A percentile compares a stretch with the other conserved stretches of the same genome.
phyloP scores from a whole-genome alignment of 2,113 vertebrate species.

The Rissa tridactyla region DNA sequence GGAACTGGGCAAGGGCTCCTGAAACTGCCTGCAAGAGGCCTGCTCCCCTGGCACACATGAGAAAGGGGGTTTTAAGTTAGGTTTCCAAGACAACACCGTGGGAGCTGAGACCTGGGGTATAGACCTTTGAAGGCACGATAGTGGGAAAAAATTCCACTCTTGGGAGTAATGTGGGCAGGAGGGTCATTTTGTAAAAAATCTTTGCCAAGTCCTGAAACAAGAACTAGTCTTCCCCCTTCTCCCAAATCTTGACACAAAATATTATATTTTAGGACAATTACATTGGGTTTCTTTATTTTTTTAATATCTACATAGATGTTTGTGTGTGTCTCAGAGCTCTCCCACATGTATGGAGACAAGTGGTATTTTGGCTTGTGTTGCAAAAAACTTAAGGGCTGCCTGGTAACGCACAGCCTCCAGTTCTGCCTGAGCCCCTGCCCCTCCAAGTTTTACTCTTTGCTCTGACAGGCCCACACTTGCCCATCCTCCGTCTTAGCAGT shows the following conservation, averaged over 20 bases:
- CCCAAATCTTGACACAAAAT: not conserved
- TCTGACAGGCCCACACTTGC: not conserved
- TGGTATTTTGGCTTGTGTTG: not conserved
- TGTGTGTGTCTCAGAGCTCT: not conserved
- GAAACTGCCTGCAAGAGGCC: not conserved
- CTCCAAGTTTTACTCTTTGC: not conserved
- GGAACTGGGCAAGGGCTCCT: not conserved
- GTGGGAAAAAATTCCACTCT: not conserved
- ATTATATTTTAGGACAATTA: not conserved
- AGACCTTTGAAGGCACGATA: not conserved
- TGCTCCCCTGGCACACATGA: not conserved
- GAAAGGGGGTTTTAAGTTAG: not conserved
- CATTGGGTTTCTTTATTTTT: not conserved
- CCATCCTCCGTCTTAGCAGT: not conserved
- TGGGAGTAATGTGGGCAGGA: accelerated
- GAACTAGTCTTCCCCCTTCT: not conserved
- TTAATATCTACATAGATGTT: not conserved
- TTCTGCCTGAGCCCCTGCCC: not conserved
- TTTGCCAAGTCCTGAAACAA: not conserved
- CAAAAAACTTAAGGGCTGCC: not conserved
- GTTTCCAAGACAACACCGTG: not conserved
- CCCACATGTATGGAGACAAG: not conserved
- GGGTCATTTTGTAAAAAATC: not conserved
- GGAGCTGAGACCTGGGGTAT: not conserved
- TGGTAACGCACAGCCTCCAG: not conserved